Base-by-base conservation (phyloP, 2,888 invertebrate genomes). In the Mactromeris polynyma region DNA sequence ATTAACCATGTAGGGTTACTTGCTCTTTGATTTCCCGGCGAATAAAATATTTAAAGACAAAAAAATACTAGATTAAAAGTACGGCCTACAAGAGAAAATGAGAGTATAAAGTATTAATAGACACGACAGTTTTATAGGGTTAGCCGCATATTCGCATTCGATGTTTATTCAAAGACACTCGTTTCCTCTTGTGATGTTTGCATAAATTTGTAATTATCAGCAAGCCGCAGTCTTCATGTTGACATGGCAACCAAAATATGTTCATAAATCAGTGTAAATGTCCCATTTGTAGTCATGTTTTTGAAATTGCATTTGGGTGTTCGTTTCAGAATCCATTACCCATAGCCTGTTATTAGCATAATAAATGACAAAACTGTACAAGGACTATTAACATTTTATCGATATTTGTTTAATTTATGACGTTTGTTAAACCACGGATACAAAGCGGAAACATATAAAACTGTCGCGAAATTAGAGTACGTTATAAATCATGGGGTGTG, bases 351-450 rank as follows among this genome's bases (percentile, higher is more conserved):
- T 89, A 90, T 92, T 92, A 92, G 89, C 88, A 89, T 92, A 90
- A 92, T 92, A 92, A 92, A 92, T 89, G 92, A 92, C 92, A 92
- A 87, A 83, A 81, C 80, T 85, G 88, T 92, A 90, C 90, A 90
- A 92, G 89, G 40, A 82, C 86, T 89, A 92, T 90, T 90, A 92
- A 88, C 92, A 89, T 90, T 90, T 92, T 90, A 92, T 92, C 89
- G 89, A 92, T 92, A 90, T 89, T 86, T 81, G 86, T 73, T 90
- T 88, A 90, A 92, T 92, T 92, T 90, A 90, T 89, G 90, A 90
- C 81, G 89, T 89, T 90, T 90, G 88, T 90, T 89, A 92, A 92
- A 92, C 90, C 90, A 83, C 83, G 86, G 81, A 83, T 88, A 92
- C 92, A 92, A 92, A 89, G 90, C 80, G 54, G 21, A 77, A 58